Evolutionary conservation across 92 coral and sea anemone species (phyloP).

Genomic region (Montipora capitata): DNA sequence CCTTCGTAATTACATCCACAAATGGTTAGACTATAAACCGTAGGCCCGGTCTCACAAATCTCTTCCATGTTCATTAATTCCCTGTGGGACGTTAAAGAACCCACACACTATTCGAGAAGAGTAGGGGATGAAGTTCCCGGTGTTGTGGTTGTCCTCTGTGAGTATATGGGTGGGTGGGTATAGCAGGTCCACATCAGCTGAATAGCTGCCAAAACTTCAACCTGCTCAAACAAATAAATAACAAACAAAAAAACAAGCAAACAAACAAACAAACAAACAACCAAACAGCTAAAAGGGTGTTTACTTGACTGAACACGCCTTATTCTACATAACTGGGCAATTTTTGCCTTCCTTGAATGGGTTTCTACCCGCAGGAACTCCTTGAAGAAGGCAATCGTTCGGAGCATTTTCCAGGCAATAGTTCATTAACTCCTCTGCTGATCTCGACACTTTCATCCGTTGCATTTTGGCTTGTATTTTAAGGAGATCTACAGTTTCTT

Average conservation of each 20-base stretch:
- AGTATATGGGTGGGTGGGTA: no score
- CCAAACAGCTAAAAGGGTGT: not conserved
- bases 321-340: conserved; percentile 88
- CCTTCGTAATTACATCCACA: no score
- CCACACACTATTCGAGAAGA: no score
- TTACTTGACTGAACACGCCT: not conserved
- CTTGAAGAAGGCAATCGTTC: conserved; percentile 87
- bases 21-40: no score
- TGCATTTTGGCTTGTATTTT: conserved; percentile 82
- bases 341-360: conserved; percentile 95
- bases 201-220: no score
- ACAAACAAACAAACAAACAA: not conserved
- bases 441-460: conserved; percentile 87
- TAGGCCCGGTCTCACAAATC: no score
- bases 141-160: no score
- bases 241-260: not conserved
- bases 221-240: no score
- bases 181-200: no score
- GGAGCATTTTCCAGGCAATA: conserved; percentile 90
- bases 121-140: no score
- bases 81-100: no score
- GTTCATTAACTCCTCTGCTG: conserved; percentile 89
- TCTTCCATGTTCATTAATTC: no score
- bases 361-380: conserved; percentile 84
- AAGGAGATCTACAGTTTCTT: conserved; percentile 87